Evolutionary conservation across 2,888 invertebrate species (phyloP).

Genomic region (Drosophila phalerata): DNA sequence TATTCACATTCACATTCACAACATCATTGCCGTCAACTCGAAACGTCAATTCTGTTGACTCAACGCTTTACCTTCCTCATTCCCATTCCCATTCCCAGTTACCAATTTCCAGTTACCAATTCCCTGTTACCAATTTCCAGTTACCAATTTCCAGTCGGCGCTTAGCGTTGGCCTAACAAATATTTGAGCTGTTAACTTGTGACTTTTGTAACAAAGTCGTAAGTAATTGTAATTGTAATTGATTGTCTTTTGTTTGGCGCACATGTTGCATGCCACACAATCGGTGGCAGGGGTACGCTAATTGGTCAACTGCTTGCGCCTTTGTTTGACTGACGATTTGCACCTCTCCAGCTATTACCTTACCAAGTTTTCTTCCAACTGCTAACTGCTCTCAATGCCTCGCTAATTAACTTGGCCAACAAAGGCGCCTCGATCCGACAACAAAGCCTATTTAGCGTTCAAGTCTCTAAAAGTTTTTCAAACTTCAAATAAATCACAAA

Average conservation of each 20-base stretch:
- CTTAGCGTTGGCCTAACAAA: constrained; percentile 60
- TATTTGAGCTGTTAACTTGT: constrained; percentile 65
- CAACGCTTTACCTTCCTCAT: constrained; percentile 62
- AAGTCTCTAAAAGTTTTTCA: not conserved
- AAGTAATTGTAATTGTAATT: constrained; percentile 58
- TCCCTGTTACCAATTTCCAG: not conserved
- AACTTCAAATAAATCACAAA: not conserved
- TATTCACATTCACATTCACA: constrained; percentile 33
- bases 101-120: constrained; percentile 4
- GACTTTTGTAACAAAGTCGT: constrained; percentile 54
- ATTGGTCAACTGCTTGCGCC: constrained; percentile 79
- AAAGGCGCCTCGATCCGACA: constrained; percentile 57
- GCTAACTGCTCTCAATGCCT: constrained; percentile 81
- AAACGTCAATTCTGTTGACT: constrained; percentile 80
- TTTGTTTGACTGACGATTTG: constrained; percentile 74
- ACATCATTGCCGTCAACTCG: constrained; percentile 69
- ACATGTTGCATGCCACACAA: constrained; percentile 36
- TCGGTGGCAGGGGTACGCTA: constrained; percentile 52
- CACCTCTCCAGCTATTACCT: constrained; percentile 61
- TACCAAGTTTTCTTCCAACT: constrained; percentile 51
- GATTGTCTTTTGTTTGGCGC: constrained; percentile 61
- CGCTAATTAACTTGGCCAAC: constrained; percentile 77
- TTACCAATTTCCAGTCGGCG: constrained; percentile 52
- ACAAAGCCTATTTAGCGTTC: constrained; percentile 9
- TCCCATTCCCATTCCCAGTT: constrained; percentile 1